phyloP scores from a whole-genome alignment of 2,797 vertebrate genomes.

The Ambastaia sidthimunki region DNA sequence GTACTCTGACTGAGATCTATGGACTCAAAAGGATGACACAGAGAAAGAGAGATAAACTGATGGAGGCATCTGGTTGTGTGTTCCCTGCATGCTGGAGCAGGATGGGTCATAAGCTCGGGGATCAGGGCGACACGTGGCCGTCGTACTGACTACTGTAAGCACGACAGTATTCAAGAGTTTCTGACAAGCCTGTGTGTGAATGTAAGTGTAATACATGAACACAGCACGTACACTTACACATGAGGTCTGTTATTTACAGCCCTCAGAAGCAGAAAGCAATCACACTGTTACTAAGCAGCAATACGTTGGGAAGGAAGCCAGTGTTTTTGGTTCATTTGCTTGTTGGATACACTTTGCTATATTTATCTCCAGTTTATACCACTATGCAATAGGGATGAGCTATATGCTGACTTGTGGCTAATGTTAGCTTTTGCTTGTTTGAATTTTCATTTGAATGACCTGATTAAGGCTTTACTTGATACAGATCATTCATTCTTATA shows the following conservation, averaged over 20 bases:
- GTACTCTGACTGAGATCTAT: neutral
- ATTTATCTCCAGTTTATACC: neutral
- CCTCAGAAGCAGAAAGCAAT: neutral
- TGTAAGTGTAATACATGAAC: slow-evolving; percentile 20
- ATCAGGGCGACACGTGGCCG: slow-evolving; percentile 27
- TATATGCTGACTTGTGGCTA: neutral
- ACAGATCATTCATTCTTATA: too few species aligned
- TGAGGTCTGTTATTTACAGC: slow-evolving; percentile 20
- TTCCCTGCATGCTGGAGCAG: slow-evolving; percentile 4
- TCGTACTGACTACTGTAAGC: slow-evolving; percentile 32
- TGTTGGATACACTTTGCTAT: slow-evolving; percentile 3
- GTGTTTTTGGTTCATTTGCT: slow-evolving; percentile 20
- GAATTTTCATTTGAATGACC: too few species aligned
- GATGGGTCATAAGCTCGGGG: slow-evolving; percentile 28
- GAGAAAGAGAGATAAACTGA: slow-evolving; percentile 9
- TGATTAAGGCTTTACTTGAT: neutral
- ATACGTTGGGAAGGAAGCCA: slow-evolving; percentile 1
- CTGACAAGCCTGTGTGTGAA: neutral
- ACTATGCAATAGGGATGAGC: too few species aligned
- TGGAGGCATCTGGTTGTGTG: slow-evolving; percentile 38
- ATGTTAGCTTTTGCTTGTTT: neutral
- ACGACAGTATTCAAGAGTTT: slow-evolving; percentile 49
- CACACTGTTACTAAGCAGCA: neutral
- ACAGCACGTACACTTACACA: slow-evolving; percentile 26
- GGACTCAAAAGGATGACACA: neutral